Base-by-base conservation (phyloP, 2,888 invertebrate genomes). In the Bellardia pandia region DNA sequence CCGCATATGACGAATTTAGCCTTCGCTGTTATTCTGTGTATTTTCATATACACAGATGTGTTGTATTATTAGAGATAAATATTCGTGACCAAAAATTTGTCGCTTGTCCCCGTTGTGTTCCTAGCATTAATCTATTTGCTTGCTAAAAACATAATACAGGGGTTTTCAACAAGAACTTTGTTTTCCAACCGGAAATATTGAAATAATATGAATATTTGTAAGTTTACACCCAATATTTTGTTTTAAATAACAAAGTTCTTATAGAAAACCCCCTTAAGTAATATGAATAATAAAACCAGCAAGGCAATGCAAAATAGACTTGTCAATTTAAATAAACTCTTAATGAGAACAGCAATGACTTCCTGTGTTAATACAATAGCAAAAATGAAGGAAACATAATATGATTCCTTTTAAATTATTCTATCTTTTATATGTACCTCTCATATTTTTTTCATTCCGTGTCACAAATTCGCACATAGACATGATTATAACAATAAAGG, bases 301-400 rank as follows among this genome's bases (percentile, higher is more conserved):
- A 69, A 75, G n/a, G 13, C 48, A 68, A 69, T 62, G 40, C 37
- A 37, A 48, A 62, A 48, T 23, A 30, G 42, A 37, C 60, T 68
- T 86, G 72, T 60, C 42, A 77, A 81, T 86, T 86, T 60, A 60
- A 64, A 71, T 72, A 66, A 77, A 45, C 60, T 45, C 60, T 42
- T 82, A 72, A 68, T 42, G 66, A 75, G 42, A 68, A 74, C 66
- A 74, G 16, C 60, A 79, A 74, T 62, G 8, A 85, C 23, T 79
- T 85, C 79, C 78, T 66, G 7, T 69, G 16, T 7, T 64, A 56
- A 53, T 30, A 60, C 45, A 71, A 48, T 30, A 16, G 14, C 45
- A 53, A 74, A 23, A 45, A 45, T 13, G 45, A 45, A 45, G 45
- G 33, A 69, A 48, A 62, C 30, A 62, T 72, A 74, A 77, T 30